Evolutionary conservation across 2,113 vertebrate species (phyloP), one percentile per base, ranked within the genome.

Genomic region (Nycticebus coucang): DNA sequence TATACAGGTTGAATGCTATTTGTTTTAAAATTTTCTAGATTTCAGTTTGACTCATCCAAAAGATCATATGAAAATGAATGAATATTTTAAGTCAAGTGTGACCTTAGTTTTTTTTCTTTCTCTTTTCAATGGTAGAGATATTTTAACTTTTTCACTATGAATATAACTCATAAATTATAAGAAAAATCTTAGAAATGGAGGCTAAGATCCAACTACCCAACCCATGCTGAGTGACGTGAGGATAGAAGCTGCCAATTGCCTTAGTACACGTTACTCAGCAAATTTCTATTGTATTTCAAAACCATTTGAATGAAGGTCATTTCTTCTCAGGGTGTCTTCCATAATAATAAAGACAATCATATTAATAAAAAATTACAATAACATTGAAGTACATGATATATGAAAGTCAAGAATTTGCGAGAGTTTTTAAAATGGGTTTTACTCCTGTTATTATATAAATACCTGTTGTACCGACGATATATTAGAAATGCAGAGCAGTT

Each of bases 101-200:
- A 30, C 33, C 7, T 93, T 82, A 64, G 7, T 53, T n/a, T 93
- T 89, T 89, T 91, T 85, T n/a, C 13, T 87, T 91, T 64, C 15
- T 74, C 35, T 41, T 69, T 87, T 18, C 1, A 50, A 50, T 17
- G 7, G 11, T 55, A 41, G 24, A 92, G 12, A 33, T 62, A 37
- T 72, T 68, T 74, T 69, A 35, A 71, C 19, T 87, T 11, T 92
- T 55, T 89, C 13, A 53, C 10, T 62, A 82, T 9, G 79, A 71
- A 79, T 41, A 14, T 30, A 80, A 77, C 24, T n/a, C 94, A 19
- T 37, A 74, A 66, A 72, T 50, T 75, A 74, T 18, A 55, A 11
- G 92, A 13, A 41, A 83, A 77, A 1, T 24, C 2, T 17, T 62
- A 59, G 12, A 62, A 11, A 17, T 77, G 18, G 45, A 78, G 30